A percentile compares a stretch with the other conserved stretches of the same genome.
Evolutionary conservation across 2,113 vertebrate genomes (phyloP).

Genomic region (Alethe diademata): DNA sequence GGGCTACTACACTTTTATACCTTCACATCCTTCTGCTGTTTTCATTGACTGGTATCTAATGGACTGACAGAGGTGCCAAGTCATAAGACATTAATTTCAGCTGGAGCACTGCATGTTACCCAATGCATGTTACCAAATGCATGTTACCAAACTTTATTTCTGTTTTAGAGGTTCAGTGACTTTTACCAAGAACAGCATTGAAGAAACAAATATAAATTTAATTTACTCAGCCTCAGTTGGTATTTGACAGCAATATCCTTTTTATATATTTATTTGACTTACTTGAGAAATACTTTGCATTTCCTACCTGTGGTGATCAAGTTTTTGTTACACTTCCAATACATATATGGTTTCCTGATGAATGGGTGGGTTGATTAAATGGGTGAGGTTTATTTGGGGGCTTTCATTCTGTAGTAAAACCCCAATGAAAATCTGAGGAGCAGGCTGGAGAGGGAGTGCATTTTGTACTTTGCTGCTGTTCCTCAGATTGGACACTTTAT

Average conservation of each 20-base stretch:
- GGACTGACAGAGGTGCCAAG: neutral
- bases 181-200: neutral
- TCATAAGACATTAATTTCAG: neutral
- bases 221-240: conserved; percentile 43
- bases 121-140: neutral
- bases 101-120: neutral
- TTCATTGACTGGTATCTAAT: conserved; percentile 45
- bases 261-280: conserved; percentile 31
- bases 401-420: neutral
- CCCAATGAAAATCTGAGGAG: neutral
- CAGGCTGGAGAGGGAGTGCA: neutral
- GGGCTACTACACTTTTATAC: conserved; percentile 59
- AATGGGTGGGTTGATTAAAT: conserved; percentile 5
- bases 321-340: conserved; percentile 15
- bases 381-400: neutral
- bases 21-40: conserved; percentile 47
- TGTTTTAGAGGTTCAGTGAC: conserved; percentile 26
- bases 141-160: conserved; percentile 3
- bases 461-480: conserved; percentile 22
- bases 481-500: neutral
- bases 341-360: neutral
- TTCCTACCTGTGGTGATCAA: conserved; percentile 26
- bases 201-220: conserved; percentile 49
- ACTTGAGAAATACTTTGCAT: conserved; percentile 33
- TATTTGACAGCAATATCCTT: conserved; percentile 64